Evolutionary conservation across 2,888 invertebrate genomes (phyloP).

Genomic region (Aphidius colemani): DNA sequence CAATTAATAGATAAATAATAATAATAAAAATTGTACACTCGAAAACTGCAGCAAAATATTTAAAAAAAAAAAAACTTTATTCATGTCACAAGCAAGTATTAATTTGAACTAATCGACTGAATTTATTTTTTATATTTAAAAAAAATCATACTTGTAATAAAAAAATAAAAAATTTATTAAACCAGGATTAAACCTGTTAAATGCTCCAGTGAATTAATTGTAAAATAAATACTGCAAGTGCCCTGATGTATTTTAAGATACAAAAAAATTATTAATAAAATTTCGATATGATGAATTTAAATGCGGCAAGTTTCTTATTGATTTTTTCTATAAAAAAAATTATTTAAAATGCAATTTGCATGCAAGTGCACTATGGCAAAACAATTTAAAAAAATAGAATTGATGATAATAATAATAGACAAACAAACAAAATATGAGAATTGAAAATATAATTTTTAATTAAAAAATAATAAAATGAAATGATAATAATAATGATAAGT

Average conservation of each 20-base stretch:
- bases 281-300: constrained; percentile 6
- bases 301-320: constrained; percentile 17
- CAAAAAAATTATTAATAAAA: constrained; percentile 29
- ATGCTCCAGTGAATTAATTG: constrained; percentile 30
- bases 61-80: constrained; percentile 29
- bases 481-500: background rate
- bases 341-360: no score
- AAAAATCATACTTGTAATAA: constrained; percentile 37
- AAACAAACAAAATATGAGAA: constrained; percentile 28
- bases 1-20: constrained; percentile 26
- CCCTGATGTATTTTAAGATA: constrained; percentile 48
- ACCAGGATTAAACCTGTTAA: constrained; percentile 18
- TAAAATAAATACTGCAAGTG: constrained; percentile 37
- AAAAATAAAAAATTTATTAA: constrained; percentile 25
- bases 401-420: constrained; percentile 27
- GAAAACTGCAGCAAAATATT: no score
- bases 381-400: constrained; percentile 4
- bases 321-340: constrained; percentile 9
- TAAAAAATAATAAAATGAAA: constrained; percentile 29
- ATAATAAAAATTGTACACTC: background rate
- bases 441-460: constrained; percentile 50
- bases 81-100: constrained; percentile 48
- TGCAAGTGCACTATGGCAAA: no score
- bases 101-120: constrained; percentile 55
- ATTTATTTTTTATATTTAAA: constrained; percentile 54